Evolutionary conservation across 2,113 vertebrate species (phyloP), one percentile per base, ranked within the genome.

Genomic region (Cettia cetti): DNA sequence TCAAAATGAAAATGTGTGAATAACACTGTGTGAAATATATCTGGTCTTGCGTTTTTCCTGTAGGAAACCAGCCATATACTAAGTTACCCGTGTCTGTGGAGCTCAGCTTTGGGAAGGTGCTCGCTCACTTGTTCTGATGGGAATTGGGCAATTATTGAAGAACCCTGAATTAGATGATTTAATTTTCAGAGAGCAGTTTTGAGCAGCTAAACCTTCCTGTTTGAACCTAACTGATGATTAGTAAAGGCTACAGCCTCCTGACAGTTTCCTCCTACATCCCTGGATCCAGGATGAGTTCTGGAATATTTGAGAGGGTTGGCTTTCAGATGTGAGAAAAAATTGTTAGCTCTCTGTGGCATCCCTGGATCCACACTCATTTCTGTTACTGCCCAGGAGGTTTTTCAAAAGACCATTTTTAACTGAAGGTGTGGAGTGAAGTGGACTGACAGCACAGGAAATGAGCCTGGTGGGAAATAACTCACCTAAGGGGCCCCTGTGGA

Each of bases 21-120:
- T 98, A 98, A 98, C 96, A 98, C 97, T 98, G 97, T 98, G 98
- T 98, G 97, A 98, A 98, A 98, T 97, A 97, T 93, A 97, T 88
- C 93, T 98, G 97, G 98, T 98, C 97, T 98, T 98, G 97, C 70
- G 97, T 98, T 98, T 98, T 98, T 98, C 96, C 96, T 98, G 92
- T 97, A 97, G 97, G 91, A 86, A 89, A 86, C 66, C 93, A 96
- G 89, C 63, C 40, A 15, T 50, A 17, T 45, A 88, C 45, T 37
- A 26, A 33, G 50, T 65, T 68, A 21, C 37, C 76, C 83, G 39
- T 86, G 10, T 59, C 45, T 82, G 50, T 77, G 80, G 56, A 89
- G 59, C 77, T 84, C 63, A 17, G 77, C 45, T 71, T 77, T 42
- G 85, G 45, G 59, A 59, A 80, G 20, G 40, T 40, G 27, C 40